A percentile compares a stretch with the other conserved stretches of the same genome.
These are phyloP conservation scores for Corythornis leucogaster DNA, from an alignment of 2,797 vertebrate genomes.

Conservation along the genomic window DNA sequence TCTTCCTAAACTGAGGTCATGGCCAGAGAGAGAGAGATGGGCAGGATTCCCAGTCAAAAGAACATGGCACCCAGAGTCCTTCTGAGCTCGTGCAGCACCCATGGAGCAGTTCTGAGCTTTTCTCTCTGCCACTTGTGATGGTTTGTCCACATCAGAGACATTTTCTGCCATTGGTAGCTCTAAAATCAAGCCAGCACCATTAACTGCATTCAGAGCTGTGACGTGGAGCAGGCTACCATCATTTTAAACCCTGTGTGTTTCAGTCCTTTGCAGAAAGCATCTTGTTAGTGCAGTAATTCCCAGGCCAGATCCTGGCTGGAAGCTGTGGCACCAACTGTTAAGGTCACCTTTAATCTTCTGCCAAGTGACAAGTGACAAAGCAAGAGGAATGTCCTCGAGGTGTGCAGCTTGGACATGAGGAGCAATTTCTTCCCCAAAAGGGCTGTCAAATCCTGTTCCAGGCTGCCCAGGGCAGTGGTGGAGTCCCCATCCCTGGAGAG, in stretches of 20 bases:
- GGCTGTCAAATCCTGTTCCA: not conserved
- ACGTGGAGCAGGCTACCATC: not conserved
- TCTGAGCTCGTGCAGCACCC: not conserved
- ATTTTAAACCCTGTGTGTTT: not conserved
- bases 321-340: not conserved
- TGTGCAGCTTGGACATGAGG: not conserved
- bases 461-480: not conserved
- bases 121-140: not conserved
- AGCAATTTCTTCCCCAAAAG: not conserved
- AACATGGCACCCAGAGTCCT: not conserved
- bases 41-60: fast-evolving
- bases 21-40: not conserved
- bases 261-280: not conserved
- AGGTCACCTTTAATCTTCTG: not conserved
- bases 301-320: not conserved
- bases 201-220: not conserved
- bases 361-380: not conserved
- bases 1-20: not conserved
- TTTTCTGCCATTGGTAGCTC: not conserved
- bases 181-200: not conserved
- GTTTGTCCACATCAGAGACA: not conserved
- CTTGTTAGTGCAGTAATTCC: not conserved
- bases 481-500: not conserved
- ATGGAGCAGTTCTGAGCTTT: not conserved
- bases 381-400: not conserved